A percentile compares a stretch with the other conserved stretches of the same genome.
phyloP scores from a whole-genome alignment of 2,888 invertebrate genomes.

The Habrosyne pyritoides region DNA sequence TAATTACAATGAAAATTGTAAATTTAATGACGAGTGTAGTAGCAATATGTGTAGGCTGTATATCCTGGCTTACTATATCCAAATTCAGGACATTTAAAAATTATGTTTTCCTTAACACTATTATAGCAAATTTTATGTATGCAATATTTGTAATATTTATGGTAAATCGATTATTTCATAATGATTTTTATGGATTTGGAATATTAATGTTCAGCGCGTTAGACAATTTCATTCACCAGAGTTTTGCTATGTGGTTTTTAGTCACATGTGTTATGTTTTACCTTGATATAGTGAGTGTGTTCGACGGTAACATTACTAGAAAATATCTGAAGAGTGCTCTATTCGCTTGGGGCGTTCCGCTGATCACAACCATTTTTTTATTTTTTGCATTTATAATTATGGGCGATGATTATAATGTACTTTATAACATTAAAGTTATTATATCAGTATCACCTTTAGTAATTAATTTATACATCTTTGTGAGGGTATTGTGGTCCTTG shows the following conservation, averaged over 20 bases:
- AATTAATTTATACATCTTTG: slow-evolving; percentile 8
- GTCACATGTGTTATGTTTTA: slow-evolving; percentile 20
- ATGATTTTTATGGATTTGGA: no score
- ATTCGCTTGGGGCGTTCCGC: slow-evolving; percentile 23
- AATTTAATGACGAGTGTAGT: no score
- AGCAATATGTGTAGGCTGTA: slow-evolving; percentile 11
- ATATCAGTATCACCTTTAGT: not conserved
- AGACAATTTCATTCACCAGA: no score
- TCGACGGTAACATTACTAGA: slow-evolving; percentile 13
- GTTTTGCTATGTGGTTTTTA: no score
- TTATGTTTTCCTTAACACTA: slow-evolving; percentile 15
- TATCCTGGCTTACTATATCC: slow-evolving; percentile 13
- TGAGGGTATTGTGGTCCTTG: slow-evolving; percentile 12
- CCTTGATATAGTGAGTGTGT: slow-evolving; percentile 22
- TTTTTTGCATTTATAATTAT: not conserved
- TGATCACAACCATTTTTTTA: not conserved
- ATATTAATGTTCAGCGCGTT: no score
- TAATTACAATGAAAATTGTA: no score
- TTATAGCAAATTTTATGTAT: slow-evolving; percentile 9
- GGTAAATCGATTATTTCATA: no score
- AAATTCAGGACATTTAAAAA: slow-evolving; percentile 17
- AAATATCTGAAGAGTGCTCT: slow-evolving; percentile 20
- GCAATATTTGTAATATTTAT: no score
- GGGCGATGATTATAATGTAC: no score
- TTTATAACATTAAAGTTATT: not conserved